Percentiles rank a stretch among this genome's conserved stretches.
Evolutionary conservation across 2,888 invertebrate genomes (phyloP).

Genomic region (Gasteruption jaculator): DNA sequence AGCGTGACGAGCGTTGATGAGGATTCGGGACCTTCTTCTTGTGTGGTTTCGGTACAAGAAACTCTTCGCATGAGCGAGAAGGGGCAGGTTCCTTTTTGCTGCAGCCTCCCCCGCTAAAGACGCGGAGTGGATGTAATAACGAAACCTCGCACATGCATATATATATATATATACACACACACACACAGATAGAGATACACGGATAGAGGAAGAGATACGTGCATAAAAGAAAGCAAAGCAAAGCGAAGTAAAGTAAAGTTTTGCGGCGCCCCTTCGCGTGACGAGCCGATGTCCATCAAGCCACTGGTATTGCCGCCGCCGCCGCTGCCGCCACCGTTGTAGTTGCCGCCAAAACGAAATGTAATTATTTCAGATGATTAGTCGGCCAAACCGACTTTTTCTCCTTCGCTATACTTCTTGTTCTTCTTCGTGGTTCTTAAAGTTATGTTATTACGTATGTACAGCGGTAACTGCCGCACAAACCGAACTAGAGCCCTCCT

Average conservation of each 20-base stretch:
- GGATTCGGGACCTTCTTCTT: slow-evolving; percentile 36
- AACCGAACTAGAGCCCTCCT: too few species aligned
- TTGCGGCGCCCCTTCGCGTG: slow-evolving; percentile 37
- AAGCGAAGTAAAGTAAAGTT: too few species aligned
- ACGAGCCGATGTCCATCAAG: slow-evolving; percentile 42
- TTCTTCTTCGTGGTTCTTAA: slow-evolving; percentile 16
- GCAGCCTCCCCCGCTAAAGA: slow-evolving; percentile 21
- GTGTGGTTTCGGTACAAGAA: too few species aligned
- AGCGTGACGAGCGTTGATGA: slow-evolving; percentile 47
- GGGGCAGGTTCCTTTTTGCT: slow-evolving; percentile 37
- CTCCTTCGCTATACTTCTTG: slow-evolving; percentile 5
- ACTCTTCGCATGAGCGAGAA: slow-evolving; percentile 38
- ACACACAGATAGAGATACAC: too few species aligned
- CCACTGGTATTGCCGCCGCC: slow-evolving; percentile 20
- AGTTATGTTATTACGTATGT: too few species aligned
- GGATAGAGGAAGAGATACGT: too few species aligned
- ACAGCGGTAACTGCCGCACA: too few species aligned
- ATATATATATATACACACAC: slow-evolving; percentile 11
- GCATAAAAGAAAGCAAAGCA: too few species aligned
- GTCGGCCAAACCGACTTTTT: slow-evolving; percentile 27
- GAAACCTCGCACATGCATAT: too few species aligned
- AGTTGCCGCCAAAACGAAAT: slow-evolving; percentile 41
- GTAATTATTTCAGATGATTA: slow-evolving; percentile 49
- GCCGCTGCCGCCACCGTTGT: slow-evolving; percentile 17
- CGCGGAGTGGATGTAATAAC: too few species aligned